phyloP scores from a whole-genome alignment of 2,888 invertebrate genomes.

The Dryobotodes eremita region DNA sequence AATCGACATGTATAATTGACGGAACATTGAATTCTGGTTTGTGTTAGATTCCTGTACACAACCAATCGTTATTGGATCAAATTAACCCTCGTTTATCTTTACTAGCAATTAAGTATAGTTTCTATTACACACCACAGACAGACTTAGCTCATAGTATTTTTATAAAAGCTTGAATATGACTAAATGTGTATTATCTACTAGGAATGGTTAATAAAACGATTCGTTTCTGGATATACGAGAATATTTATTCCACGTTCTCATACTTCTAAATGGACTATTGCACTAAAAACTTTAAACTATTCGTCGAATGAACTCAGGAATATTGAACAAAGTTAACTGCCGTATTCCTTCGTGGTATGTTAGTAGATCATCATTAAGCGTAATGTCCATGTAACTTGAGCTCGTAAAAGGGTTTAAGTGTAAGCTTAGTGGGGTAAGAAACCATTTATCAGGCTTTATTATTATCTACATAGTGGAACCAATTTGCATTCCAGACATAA shows the following conservation, averaged over 20 bases:
- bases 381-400: conserved; percentile 17
- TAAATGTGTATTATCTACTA: neutral
- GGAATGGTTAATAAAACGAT: neutral
- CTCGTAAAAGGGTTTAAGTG: conserved; percentile 49
- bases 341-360: neutral
- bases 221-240: neutral
- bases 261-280: neutral
- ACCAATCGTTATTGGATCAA: conserved; percentile 22
- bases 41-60: conserved; percentile 16
- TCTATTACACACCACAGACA: neutral
- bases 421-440: conserved; percentile 31
- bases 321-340: conserved; percentile 8
- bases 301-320: conserved; percentile 19
- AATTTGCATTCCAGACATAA: conserved; percentile 50
- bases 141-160: neutral
- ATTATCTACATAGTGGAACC: conserved; percentile 8
- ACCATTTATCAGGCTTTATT: conserved; percentile 59
- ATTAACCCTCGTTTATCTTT: conserved; percentile 22
- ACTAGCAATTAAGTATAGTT: conserved; percentile 19
- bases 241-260: neutral
- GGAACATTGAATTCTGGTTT: conserved; percentile 23
- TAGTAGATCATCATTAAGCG: conserved; percentile 35
- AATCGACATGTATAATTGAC: conserved; percentile 39
- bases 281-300: neutral
- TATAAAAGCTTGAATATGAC: neutral